These are phyloP conservation scores for Dolichopus griseipennis DNA, from an alignment of 2,888 invertebrate genomes.

Conservation along the genomic window DNA sequence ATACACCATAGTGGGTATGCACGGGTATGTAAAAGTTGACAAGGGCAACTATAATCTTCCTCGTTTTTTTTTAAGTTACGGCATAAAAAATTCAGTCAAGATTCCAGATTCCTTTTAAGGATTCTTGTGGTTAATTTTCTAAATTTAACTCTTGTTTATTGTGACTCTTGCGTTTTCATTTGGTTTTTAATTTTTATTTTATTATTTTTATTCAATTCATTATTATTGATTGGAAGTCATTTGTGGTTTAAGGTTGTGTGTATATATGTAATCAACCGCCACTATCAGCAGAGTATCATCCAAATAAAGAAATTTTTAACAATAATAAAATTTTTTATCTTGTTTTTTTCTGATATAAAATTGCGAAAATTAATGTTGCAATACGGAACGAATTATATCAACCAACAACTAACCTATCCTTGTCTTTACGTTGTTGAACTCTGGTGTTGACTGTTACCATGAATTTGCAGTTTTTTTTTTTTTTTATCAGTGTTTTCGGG, in stretches of 20 bases:
- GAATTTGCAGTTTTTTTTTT: not conserved
- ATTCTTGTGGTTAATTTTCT: not conserved
- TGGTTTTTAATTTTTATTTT: too few relatives aligned
- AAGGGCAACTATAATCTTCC: too few relatives aligned
- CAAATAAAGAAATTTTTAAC: not conserved
- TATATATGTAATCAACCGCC: not conserved
- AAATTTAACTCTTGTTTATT: too few relatives aligned
- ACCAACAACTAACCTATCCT: not conserved
- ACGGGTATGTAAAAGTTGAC: too few relatives aligned
- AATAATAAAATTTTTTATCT: not conserved
- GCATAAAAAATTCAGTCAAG: not conserved
- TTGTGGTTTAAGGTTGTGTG: not conserved
- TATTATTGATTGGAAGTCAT: constrained; percentile 6
- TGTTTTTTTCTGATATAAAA: not conserved
- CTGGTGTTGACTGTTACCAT: not conserved
- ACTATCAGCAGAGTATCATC: not conserved
- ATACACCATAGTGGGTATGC: too few relatives aligned
- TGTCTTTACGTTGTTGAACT: not conserved
- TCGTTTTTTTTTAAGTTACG: too few relatives aligned
- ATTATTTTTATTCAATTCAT: not conserved
- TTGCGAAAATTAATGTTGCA: not conserved
- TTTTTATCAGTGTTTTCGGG: too few relatives aligned
- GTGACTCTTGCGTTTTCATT: not conserved
- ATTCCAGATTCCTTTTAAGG: not conserved
- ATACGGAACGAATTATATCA: not conserved